Evolutionary conservation across 2,113 vertebrate species (phyloP).

Genomic region (human (Homo sapiens)): GRCh38 chr16:9877501-9878000

Average conservation of each 20-base stretch:
- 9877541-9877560: background rate
- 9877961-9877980: constrained; percentile 60
- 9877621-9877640: background rate
- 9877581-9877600: too few species aligned
- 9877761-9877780: too few species aligned
- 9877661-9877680: too few species aligned
- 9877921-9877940: background rate
- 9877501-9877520: background rate
- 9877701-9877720: background rate
- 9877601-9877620: background rate
- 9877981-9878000: constrained; percentile 73
- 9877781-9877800: too few species aligned
- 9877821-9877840: background rate
- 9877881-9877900: too few species aligned
- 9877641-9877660: too few species aligned
- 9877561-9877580: too few species aligned
- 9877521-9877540: background rate
- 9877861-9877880: too few species aligned
- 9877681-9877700: background rate
- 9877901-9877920: background rate
- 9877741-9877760: background rate
- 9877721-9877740: background rate
- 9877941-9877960: constrained; percentile 45
- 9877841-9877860: too few species aligned
- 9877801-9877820: background rate